Base-by-base conservation (phyloP, 2,888 invertebrate genomes). In the Agonopterix alstromeriana region DNA sequence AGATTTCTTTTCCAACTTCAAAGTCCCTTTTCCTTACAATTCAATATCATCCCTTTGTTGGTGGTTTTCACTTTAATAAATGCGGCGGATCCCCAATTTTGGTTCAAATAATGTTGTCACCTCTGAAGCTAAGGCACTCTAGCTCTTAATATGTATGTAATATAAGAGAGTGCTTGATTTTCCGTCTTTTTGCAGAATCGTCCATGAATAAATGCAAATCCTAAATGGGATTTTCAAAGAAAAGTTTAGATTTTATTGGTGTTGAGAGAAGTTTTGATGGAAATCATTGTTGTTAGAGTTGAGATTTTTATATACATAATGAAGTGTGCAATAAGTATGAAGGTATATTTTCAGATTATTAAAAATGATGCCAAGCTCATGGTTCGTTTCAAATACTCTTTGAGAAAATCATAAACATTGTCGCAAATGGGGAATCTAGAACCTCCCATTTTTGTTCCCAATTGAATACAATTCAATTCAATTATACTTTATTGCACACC, bases 41-140 rank as follows among this genome's bases (percentile, higher is more conserved):
- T 86, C 87, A 87, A 87, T 87, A 87, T 85, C 67, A 81, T 82
- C 78, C 86, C 85, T 87, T 86, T 87, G 87, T 87, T 83, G 85
- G 78, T 77, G 83, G 84, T 83, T 82, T 80, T 82, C 82, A 77
- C 79, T 84, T 82, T 87, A 87, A 85, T 87, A 86, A 86, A 85
- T 82, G 86, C 84, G 76, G 73, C 38, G 42, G 71, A 68, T 79
- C 77, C 77, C 75, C 82, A 82, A 82, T 83, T 83, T 79, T 71
- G 71, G 69, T 68, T 76, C 77, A 63, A 84, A 87, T 87, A 86
- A 86, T 84, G 83, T 83, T 86, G 86, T 86, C 86, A 82, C 85
- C 83, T 81, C 71, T 27, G 53, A 44, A 43, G 44, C 38, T n/a
- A 42, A 42, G 42, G 48, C 27, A 42, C 45, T 17, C 45, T 49